These are phyloP conservation scores for Parapsyche elsis DNA, from an alignment of 1,140 invertebrate genomes.

Conservation along the genomic window DNA sequence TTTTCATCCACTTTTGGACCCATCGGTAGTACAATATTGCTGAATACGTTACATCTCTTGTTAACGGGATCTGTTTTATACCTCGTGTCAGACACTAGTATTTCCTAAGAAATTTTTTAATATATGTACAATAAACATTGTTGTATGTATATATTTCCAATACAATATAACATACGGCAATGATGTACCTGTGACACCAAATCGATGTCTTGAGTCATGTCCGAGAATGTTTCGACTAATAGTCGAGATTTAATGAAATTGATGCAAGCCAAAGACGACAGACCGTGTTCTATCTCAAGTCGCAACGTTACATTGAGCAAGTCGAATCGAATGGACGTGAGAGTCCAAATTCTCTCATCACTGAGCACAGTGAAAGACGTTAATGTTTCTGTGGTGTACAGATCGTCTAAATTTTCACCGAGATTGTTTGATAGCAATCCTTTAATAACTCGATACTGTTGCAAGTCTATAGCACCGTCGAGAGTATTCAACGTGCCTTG, in stretches of 20 bases:
- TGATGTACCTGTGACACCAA: slow-evolving; percentile 81
- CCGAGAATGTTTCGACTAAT: slow-evolving; percentile 85
- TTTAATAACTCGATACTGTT: slow-evolving; percentile 89
- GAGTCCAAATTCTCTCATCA: slow-evolving; percentile 73
- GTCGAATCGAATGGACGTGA: slow-evolving; percentile 83
- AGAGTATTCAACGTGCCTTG: slow-evolving; percentile 88
- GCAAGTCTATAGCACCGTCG: slow-evolving; percentile 82
- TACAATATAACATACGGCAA: background rate
- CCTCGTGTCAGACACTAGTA: slow-evolving; percentile 85
- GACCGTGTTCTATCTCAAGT: slow-evolving; percentile 70
- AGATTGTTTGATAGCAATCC: slow-evolving; percentile 93
- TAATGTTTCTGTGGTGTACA: slow-evolving; percentile 58
- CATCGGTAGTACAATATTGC: slow-evolving; percentile 87
- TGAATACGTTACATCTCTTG: slow-evolving; percentile 86
- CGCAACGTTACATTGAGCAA: slow-evolving; percentile 89
- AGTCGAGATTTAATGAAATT: slow-evolving; percentile 93
- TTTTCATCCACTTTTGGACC: slow-evolving; percentile 61
- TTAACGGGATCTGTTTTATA: slow-evolving; percentile 77
- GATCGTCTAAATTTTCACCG: slow-evolving; percentile 86
- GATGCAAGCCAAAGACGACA: slow-evolving; percentile 82
- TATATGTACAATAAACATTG: too few relatives aligned
- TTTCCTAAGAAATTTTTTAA: slow-evolving; percentile 78
- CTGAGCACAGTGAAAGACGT: slow-evolving; percentile 1
- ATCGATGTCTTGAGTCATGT: slow-evolving; percentile 91
- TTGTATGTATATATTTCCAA: too few relatives aligned